Evolutionary conservation across 1,140 invertebrate genomes (phyloP), one percentile per base, ranked within the genome.

Genomic region (Diachasma alloeum): DNA sequence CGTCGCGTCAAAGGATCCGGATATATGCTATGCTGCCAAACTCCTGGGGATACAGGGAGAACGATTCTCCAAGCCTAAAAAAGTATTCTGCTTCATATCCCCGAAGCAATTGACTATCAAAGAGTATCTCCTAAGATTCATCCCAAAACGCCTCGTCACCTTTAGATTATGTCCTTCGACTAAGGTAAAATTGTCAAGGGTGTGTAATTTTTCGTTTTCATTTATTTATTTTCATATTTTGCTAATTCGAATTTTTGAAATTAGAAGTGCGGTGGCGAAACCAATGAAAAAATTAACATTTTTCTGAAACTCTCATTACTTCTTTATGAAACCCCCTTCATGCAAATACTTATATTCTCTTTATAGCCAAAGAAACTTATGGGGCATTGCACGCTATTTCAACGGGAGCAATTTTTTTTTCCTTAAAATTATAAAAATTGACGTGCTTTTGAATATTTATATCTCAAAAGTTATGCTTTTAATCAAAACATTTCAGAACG

Each of bases 151-250:
- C 80, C 91, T 98, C 70, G 95, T 94, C 71, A 97, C 97, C n/a
- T 98, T 97, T 90, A 92, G 97, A 31, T 91, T 98, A 56, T 98
- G 96, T 88, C 97, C 97, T 22, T 96, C 95, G 26, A 97, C 96
- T 68, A 97, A 97, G 91, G 94, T 96, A 90, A 88, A 78, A 77
- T 48, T 77, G 26, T 81, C 75, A 69, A 76, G 72, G 75, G 74
- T 75, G 72, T 76, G 74, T 73, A 78, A 79, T 74, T 75, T 24
- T 66, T 74, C 66, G 63, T 79, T 72, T 17, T 72, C 56, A 46
- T 53, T 59, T 56, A 56, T 46, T 63, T 19, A 39, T 70, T 72
- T 74, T 66, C 77, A 75, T 79, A 78, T 78, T 17, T 10, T 73
- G 26, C 2, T 53, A 5, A 53, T 15, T 13, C 6, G 17, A 15